Base-by-base conservation (phyloP, 2,797 vertebrate genomes). In the Falco berigora region DNA sequence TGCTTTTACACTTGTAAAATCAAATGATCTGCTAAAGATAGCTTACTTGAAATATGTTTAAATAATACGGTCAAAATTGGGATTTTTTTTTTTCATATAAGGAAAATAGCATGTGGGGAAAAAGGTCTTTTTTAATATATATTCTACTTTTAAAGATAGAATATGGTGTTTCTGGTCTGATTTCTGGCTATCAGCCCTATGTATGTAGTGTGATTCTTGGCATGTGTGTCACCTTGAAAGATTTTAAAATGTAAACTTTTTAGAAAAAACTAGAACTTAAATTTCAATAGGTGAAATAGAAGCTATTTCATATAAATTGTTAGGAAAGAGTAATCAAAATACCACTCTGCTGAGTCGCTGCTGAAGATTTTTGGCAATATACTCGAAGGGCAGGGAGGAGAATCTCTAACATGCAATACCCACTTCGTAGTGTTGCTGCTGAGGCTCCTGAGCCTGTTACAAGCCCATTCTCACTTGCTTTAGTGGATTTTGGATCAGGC, bases 21-120 rank as follows among this genome's bases (percentile, higher is more conserved):
- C 53, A 25, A 66, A 30, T 5, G 38, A 13, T n/a, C 63, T 74
- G 56, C 71, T 53, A 5, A 47, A 12, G 30, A 20, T 16, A n/a
- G 34, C 21, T 81, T 40, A 5, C 55, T 80, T n/a, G 25, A 59
- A 49, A n/a, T 5, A 2, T 5, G 25, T 90, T 69, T 32, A 67
- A 79, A 49, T 17, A 15, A 69, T 38, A 15, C 15, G 13, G 50
- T 69, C 58, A 50, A 50, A 94, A 86, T 19, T 14, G 15, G 52
- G 40, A 9, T 32, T 27, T 49, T 30, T 67, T 19, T 49, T 46
- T 55, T 73, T 47, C 9, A 3, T 46, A 4, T 12, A n/a, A 69
- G 32, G 42, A 52, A 63, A 77, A 61, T 0, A 0, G 19, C 47
- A 46, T 67, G 1, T 13, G 5, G 25, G 42, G 10, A 4, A 38